Evolutionary conservation across 2,113 vertebrate genomes (phyloP).

Genomic region (Tachysurus fulvidraco): DNA sequence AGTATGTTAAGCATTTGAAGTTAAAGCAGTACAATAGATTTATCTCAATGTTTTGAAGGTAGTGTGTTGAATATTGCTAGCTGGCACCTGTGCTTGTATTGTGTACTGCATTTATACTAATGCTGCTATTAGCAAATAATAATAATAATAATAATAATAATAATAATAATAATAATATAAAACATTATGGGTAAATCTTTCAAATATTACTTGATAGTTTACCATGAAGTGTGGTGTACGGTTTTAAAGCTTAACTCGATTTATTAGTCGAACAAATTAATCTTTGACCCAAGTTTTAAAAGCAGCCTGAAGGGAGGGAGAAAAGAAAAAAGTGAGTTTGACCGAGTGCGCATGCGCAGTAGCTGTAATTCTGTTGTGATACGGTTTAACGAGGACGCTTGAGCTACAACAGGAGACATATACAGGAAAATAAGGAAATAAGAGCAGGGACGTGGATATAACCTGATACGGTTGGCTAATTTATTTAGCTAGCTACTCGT

Average conservation of each 20-base stretch:
- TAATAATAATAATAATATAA: background rate
- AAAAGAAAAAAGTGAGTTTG: background rate
- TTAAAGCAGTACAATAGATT: too few species aligned
- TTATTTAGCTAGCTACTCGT: background rate
- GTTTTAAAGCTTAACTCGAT: background rate
- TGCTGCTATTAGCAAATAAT: too few species aligned
- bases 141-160: background rate
- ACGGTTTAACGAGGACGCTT: background rate
- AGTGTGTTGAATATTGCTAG: background rate
- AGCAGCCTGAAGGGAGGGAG: too few species aligned
- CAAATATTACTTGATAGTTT: background rate
- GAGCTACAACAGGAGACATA: background rate
- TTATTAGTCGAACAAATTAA: background rate
- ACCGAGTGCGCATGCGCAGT: slow-evolving; percentile 27
- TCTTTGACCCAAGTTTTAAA: slow-evolving; percentile 2
- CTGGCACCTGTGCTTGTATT: background rate
- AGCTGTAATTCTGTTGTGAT: slow-evolving; percentile 1
- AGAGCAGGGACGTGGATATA: background rate
- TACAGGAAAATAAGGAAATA: background rate
- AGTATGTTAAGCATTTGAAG: background rate
- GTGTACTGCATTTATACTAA: background rate
- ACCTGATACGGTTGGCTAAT: background rate
- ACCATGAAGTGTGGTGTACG: background rate
- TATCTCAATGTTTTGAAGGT: too few species aligned
- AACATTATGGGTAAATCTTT: background rate